These are phyloP conservation scores for Cardiocondyla obscurior DNA, from an alignment of 1,140 invertebrate species.

Conservation along the genomic window DNA sequence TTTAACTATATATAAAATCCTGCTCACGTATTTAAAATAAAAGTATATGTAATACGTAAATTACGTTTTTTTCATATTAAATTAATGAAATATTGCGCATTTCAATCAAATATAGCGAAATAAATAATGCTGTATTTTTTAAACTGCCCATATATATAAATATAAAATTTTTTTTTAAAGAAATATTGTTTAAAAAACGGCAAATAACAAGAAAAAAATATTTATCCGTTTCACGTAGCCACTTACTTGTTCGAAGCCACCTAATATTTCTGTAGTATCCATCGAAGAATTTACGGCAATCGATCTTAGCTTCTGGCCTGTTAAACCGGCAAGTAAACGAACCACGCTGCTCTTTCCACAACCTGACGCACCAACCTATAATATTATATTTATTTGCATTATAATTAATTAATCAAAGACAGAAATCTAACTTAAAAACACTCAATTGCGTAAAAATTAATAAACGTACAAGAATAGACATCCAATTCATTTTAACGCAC, in stretches of 20 bases:
- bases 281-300: conserved; percentile 96
- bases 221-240: conserved; percentile 13
- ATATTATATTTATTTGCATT: not conserved
- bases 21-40: conserved; percentile 38
- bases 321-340: conserved; percentile 89
- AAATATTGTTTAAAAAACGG: too few relatives aligned
- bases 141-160: not conserved
- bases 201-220: not conserved
- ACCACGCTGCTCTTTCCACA: conserved; percentile 94
- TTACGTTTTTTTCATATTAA: not conserved
- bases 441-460: not conserved
- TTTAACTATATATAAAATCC: conserved; percentile 35
- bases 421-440: not conserved
- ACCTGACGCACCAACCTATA: conserved; percentile 89
- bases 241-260: conserved; percentile 97
- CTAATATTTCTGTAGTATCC: conserved; percentile 97
- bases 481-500: conserved; percentile 96
- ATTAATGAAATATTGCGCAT: not conserved
- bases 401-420: not conserved
- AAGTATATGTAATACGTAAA: conserved; percentile 17
- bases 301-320: conserved; percentile 89
- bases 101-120: conserved; percentile 1
- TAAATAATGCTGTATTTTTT: not conserved
- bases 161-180: not conserved
- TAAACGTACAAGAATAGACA: conserved; percentile 91